phyloP scores from a whole-genome alignment of 2,888 invertebrate genomes.

The Aphodius granarius region DNA sequence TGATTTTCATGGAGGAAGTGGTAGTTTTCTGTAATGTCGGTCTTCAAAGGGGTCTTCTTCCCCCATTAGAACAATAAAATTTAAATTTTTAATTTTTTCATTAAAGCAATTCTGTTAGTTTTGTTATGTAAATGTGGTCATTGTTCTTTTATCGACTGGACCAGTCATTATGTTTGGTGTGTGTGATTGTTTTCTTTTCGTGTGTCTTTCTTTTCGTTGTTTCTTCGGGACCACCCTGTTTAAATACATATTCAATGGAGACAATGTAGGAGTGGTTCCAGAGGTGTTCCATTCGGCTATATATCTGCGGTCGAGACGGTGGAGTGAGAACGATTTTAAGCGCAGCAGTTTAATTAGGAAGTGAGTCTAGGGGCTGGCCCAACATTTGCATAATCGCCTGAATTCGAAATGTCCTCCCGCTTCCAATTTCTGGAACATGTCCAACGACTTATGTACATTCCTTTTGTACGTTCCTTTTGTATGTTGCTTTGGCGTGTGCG shows the following conservation, averaged over 20 bases:
- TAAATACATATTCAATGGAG: neutral
- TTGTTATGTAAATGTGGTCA: neutral
- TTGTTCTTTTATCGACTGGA: neutral
- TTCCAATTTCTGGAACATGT: neutral
- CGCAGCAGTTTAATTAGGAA: conserved; percentile 40
- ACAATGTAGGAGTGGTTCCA: neutral
- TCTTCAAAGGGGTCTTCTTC: neutral
- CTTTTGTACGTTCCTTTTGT: neutral
- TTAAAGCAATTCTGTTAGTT: neutral
- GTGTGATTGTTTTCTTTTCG: neutral
- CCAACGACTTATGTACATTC: too few relatives aligned
- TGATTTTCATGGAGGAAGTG: neutral
- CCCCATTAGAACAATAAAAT: neutral
- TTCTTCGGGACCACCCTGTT: neutral
- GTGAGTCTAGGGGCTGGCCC: conserved; percentile 32
- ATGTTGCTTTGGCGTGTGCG: neutral
- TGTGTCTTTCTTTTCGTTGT: neutral
- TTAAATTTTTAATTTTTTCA: neutral
- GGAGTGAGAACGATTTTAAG: conserved; percentile 38
- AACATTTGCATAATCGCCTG: conserved; percentile 39
- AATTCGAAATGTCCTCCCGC: neutral
- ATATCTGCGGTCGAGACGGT: neutral
- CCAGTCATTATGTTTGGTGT: neutral
- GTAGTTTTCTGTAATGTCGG: neutral
- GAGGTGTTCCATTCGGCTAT: neutral